These are phyloP conservation scores for Anseranas semipalmata DNA, from an alignment of 2,113 vertebrate genomes.

Conservation along the genomic window DNA sequence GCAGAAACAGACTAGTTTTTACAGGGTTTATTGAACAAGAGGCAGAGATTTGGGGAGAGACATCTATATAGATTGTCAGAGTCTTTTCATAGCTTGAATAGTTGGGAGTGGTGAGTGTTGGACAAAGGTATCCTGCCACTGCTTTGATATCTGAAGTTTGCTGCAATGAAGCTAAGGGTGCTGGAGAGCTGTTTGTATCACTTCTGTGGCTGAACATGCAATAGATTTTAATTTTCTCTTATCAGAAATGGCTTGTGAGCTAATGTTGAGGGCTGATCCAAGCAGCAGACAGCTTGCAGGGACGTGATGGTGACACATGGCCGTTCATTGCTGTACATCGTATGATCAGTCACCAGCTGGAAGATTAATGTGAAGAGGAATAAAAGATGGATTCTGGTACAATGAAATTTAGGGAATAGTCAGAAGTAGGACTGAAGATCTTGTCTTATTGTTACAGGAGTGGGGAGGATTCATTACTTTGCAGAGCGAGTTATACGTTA, in stretches of 20 bases:
- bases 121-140: neutral
- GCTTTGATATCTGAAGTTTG: neutral
- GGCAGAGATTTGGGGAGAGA: neutral
- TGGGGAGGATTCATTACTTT: neutral
- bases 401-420: neutral
- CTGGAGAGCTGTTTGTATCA: neutral
- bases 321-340: neutral
- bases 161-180: neutral
- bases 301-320: neutral
- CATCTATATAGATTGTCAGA: fast-evolving
- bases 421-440: neutral
- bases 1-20: neutral
- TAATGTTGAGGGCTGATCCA: neutral
- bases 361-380: neutral
- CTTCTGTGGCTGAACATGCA: fast-evolving
- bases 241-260: neutral
- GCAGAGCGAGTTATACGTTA: neutral
- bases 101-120: neutral
- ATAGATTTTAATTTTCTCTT: neutral
- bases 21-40: neutral
- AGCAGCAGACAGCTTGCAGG: neutral
- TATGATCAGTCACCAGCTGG: neutral
- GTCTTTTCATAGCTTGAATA: neutral
- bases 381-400: neutral
- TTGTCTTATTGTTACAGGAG: neutral